Evolutionary conservation across 2,113 vertebrate genomes (phyloP), one percentile per base, ranked within the genome.

Genomic region (Bubo blakistoni): DNA sequence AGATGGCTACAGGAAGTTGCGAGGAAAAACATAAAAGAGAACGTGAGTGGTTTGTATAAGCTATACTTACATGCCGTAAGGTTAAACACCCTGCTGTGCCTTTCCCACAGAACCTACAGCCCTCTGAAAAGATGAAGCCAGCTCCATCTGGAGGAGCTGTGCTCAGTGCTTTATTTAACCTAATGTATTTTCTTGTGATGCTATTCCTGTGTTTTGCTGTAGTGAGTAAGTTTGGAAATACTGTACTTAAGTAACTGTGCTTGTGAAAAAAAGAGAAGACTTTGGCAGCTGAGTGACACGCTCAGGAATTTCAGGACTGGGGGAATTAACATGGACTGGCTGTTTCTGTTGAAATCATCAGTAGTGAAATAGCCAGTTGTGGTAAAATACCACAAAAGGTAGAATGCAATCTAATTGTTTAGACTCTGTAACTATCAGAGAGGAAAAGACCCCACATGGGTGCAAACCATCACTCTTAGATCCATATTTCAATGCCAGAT

Each of bases 401-500:
- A 49, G 30, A 42, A 59, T 7, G 32, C 18, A 30, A 70, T 73
- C 26, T 55, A 13, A 73, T 7, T 20, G 9, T n/a, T 90, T 7
- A 73, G 13, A 72, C 2, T 44, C 34, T 18, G 38, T 19, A 52
- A 38, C 30, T 63, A 55, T 21, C 52, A 59, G 57, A 85, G 69
- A 77, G 38, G 8, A 90, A 32, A 52, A n/a, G 32, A 42, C 11
- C 58, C 77, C 34, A 30, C 10, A 19, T 2, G 24, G n/a, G 67
- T 66, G 11, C 69, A 81, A 40, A 61, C 42, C 44, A 77, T 16
- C 38, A 30, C 54, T 47, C 44, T 7, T 36, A 30, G 59, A 59
- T 5, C 16, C 0, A 0, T 32, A 52, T 42, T 54, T 13, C 79
- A 30, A 0, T 10, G 34, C 27, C 78, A 49, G 40, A 6, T 44